Evolutionary conservation across 2,888 invertebrate species (phyloP), one percentile per base, ranked within the genome.

Genomic region (Sphecodes monilicornis): DNA sequence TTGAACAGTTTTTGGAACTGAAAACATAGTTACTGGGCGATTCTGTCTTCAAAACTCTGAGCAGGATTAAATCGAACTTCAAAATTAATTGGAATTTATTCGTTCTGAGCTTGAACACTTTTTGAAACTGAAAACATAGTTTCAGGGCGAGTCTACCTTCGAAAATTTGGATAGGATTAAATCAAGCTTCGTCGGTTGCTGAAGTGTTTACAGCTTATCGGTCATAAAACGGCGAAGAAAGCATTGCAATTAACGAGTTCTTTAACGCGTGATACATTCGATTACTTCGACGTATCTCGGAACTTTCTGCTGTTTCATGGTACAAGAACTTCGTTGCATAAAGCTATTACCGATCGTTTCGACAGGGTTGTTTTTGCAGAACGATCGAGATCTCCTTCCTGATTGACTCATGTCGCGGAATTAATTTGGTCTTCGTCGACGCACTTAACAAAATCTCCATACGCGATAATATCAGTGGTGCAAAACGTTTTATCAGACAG

Each of bases 401-500:
- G 29, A 26, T 41, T 57, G n/a, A 39, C 8, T 29, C 60, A 6
- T 18, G 60, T 8, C 50, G 5, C 32, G n/a, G 66, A 57, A 39
- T 26, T 13, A 29, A 81, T 36, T 46, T 26, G n/a, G 10, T 68
- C 26, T 66, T 39, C 13, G 13, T 29, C 10, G 39, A 60, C 2
- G 32, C 43, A 39, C 13, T 11, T 29, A 29, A 60, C 8, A 39
- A 5, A 26, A 71, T 72, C 41, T 46, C 46, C 41, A 70, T 29
- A 64, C 26, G 41, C 26, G 41, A 29, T 26, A 29, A 50, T 32
- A 68, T 69, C 54, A 13, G 0, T 3, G 18, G 46, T 39, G 60
- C 57, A 69, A n/a, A n/a, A 26, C 1, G 6, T 46, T 82, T 73
- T 80, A 80, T 76, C 71, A 41, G 75, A 8, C 16, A 82, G 39